phyloP scores from a whole-genome alignment of 1,140 invertebrate genomes.

The Halesus radiatus region DNA sequence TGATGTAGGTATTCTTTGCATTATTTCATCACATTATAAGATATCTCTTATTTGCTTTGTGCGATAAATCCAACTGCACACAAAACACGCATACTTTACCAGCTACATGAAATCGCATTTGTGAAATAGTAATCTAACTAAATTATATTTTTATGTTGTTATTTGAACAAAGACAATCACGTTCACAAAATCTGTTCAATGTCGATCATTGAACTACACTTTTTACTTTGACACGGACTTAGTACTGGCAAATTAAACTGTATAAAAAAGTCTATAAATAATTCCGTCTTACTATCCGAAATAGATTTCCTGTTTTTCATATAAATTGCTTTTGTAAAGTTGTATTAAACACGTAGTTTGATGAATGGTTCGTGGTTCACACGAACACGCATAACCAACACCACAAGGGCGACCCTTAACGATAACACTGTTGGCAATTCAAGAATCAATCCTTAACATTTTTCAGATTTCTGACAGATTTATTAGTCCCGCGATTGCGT shows the following conservation, averaged over 20 bases:
- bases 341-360: neutral
- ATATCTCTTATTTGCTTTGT: constrained; percentile 1
- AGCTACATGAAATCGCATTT: no score
- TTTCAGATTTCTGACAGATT: neutral
- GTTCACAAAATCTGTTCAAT: neutral
- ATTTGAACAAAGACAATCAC: neutral
- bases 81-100: neutral
- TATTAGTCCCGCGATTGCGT: neutral
- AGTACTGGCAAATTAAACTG: neutral
- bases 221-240: neutral
- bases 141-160: neutral
- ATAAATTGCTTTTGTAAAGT: neutral
- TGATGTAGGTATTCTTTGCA: neutral
- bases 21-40: neutral
- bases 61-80: neutral
- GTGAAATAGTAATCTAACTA: neutral
- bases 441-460: neutral
- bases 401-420: neutral
- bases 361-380: neutral
- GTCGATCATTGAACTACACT: constrained; percentile 17
- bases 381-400: neutral
- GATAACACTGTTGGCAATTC: neutral
- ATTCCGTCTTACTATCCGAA: neutral
- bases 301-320: neutral
- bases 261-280: constrained; percentile 17